Evolutionary conservation across 2,797 vertebrate genomes (phyloP), one percentile per base, ranked within the genome.

Genomic region (Arctocebus calabarensis): DNA sequence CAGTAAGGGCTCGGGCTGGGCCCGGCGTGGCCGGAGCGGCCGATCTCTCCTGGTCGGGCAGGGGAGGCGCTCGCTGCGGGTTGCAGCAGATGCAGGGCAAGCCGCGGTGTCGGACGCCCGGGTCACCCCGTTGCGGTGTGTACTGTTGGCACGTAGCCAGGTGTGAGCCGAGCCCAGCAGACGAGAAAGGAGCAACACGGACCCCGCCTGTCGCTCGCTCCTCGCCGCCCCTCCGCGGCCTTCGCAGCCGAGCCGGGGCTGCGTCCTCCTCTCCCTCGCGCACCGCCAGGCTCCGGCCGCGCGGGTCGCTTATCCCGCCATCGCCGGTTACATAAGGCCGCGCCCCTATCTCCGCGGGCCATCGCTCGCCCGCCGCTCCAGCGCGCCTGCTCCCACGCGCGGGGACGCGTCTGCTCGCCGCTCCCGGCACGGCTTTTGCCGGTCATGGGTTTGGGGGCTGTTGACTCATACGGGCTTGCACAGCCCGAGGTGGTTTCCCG

Each of bases 251-350:
- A 32, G 34, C 43, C 43, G 0, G 5, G 40, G 32, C 34, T 11
- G 32, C 32, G 55, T 37, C 34, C 12, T 32, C 45, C 14, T 57
- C 77, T 57, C 34, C 61, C 22, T 2, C 1, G 48, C 3, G 48
- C 48, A 16, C 48, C 13, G 48, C 48, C 48, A 2, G 27, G 61
- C 32, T 7, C 66, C 7, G 10, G 75, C 86, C n/a, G 16, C 8
- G 0, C n/a, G 3, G 81, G 52, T 52, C 48, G 27, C 85, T 94
- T 95, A 96, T 97, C 96, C 93, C 74, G 77, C 71, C 85, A 93
- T 94, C 93, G 71, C 91, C 40, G 7, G 1, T 96, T 96, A 96
- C 94, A 89, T 81, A 96, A 97, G 70, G 75, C 81, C 19, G 61
- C 20, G 73, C 25, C 81, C 19, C 89, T 96, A 94, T 97, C 97